Conservation (phyloP, 1,140 invertebrate genomes). For the Bactericera cockerelli region DNA sequence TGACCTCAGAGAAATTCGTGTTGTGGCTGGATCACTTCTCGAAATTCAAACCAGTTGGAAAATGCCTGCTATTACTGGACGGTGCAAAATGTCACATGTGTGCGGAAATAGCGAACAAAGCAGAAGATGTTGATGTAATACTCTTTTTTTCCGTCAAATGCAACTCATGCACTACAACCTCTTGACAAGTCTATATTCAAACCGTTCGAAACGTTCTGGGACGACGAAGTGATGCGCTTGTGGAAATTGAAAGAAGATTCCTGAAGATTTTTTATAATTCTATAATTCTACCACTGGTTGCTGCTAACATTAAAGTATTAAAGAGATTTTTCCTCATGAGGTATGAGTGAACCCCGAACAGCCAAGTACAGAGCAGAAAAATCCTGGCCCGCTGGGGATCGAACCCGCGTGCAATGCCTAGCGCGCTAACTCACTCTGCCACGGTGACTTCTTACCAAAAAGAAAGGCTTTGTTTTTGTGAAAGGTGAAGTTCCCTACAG, state of each 20-base stretch:
- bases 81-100: slow-evolving; percentile 27
- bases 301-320: too few relatives aligned
- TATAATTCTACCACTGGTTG: too few relatives aligned
- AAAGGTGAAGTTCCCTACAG: too few relatives aligned
- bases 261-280: too few relatives aligned
- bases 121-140: slow-evolving; percentile 24
- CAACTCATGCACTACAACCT: slow-evolving; percentile 29
- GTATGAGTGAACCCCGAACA: too few relatives aligned
- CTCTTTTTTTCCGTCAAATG: slow-evolving; percentile 29
- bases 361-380: too few relatives aligned
- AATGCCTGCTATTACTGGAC: slow-evolving; percentile 28
- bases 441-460: too few relatives aligned
- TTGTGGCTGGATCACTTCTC: slow-evolving; percentile 27
- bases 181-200: slow-evolving; percentile 27
- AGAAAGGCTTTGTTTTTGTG: too few relatives aligned
- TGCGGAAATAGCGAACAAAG: slow-evolving; percentile 22
- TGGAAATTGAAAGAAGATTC: neutral
- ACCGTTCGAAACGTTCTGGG: slow-evolving; percentile 28
- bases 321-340: too few relatives aligned
- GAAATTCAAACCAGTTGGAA: slow-evolving; percentile 23
- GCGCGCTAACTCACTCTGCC: too few relatives aligned
- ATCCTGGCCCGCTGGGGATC: too few relatives aligned
- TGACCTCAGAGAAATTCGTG: slow-evolving; percentile 26
- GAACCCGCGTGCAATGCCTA: too few relatives aligned
- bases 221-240: slow-evolving; percentile 22